Base-by-base conservation (phyloP, 2,113 vertebrate species). In the Ceyx margarethae region DNA sequence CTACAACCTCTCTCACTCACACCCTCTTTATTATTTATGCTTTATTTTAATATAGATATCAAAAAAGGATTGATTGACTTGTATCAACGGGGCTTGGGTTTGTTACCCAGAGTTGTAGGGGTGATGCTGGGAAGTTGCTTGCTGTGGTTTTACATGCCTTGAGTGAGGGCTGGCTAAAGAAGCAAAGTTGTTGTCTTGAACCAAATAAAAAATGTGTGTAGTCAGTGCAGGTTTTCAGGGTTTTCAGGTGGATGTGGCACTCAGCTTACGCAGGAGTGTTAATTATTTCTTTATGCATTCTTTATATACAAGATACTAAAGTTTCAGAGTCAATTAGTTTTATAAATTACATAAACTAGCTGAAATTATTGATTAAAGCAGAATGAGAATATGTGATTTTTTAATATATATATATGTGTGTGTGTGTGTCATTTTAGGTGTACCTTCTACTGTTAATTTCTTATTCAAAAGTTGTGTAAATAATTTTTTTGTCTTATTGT, bases 61-160 rank as follows among this genome's bases (percentile, higher is more conserved):
- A 72, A 64, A 13, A 13, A 95, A 82, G 78, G 94, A 92, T 93
- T 96, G 93, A 95, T 97, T 96, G 97, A 93, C 60, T 62, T 83
- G n/a, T 20, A 15, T 68, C 65, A 13, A n/a, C 45, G n/a, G 74
- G 45, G 78, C 43, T 67, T 3, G 31, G 48, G 60, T 95, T 92
- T 85, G 51, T 87, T 87, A 15, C 46, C 18, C 37, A 3, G 2
- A 62, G 50, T 83, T 91, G 71, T 85, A 74, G 43, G 74, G 87
- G 56, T 87, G 23, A 61, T 76, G 53, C 5, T 80, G 62, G 23
- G 57, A 95, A 93, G 88, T 72, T 93, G 60, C 35, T 95, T 58
- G 57, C 71, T 87, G 80, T 94, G 82, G 64, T 53, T 53, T 87
- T 61, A 46, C 69, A 10, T n/a, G 28, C 43, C 69, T 33, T 21